Base-by-base conservation (phyloP, 1,140 invertebrate species). In the Drosophila funebris region DNA sequence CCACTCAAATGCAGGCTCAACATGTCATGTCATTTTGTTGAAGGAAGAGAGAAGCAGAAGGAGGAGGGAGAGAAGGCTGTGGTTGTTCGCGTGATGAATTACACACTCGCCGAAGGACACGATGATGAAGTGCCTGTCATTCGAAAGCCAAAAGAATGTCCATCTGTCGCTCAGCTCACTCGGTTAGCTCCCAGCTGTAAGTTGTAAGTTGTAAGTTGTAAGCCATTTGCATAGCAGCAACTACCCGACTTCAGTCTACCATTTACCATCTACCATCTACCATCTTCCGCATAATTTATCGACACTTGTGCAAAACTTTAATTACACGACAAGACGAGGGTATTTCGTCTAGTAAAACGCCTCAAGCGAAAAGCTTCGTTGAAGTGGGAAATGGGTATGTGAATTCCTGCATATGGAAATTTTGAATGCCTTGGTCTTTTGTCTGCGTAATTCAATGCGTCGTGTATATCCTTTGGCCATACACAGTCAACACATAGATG, bases 121-220 rank as follows among this genome's bases (percentile, higher is more conserved):
- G 79, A 89, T 88, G 83, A 88, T 88, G 83, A 89, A 88, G 83
- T 88, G 83, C 79, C 84, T 88, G 83, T 88, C 83, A 88, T 89
- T 88, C 73, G 64, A 67, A 89, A 87, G 76, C 83, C 71, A 73
- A 88, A 88, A 88, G 83, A 88, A 88, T 83, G 84, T 82, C 79
- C 84, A 83, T 66, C 83, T 70, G 83, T 63, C 73, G 39, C 72
- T 58, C 62, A 20, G 48, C 39, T 31, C 36, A 44, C 44, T 50
- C 24, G n/a, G 29, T 31, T 61, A 14, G 48, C 48, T 43, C 9
- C 43, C 57, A 61, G 60, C 61, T 67, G 41, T 60, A 57, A 27
- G 24, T 36, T 64, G 64, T 56, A 57, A 33, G 24, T 36, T 64
- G 64, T 56, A 79, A 75, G 79, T 76, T 84, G 72, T 69, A 58